Evolutionary conservation across 2,797 vertebrate genomes (phyloP).

Genomic region (Lutjanus campechanus): DNA sequence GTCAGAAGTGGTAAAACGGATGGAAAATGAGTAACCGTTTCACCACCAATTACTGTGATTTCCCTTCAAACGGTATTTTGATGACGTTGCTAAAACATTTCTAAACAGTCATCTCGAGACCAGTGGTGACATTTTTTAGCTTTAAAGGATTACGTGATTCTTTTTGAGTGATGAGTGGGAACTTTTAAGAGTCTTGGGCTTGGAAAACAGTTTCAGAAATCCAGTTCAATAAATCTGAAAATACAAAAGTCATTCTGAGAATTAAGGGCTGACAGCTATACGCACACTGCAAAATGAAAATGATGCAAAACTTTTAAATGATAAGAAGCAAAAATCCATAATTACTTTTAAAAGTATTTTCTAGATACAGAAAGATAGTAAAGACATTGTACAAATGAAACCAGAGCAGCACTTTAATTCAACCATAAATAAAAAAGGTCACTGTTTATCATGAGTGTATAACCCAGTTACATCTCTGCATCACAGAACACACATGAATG

Average conservation of each 20-base stretch:
- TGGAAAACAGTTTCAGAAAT: constrained; percentile 2
- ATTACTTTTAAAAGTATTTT: not conserved
- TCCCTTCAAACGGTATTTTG: constrained; percentile 16
- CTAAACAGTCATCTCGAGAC: not conserved
- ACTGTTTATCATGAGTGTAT: no score
- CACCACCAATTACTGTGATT: constrained; percentile 22
- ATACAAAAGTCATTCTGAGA: not conserved
- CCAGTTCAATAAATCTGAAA: not conserved
- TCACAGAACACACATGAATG: no score
- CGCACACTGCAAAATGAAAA: not conserved
- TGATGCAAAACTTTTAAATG: not conserved
- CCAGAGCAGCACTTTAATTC: not conserved
- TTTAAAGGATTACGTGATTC: not conserved
- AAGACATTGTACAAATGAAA: not conserved
- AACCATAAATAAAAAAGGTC: not conserved
- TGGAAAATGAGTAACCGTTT: constrained; percentile 29
- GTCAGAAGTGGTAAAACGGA: constrained; percentile 24
- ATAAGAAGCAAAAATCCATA: not conserved
- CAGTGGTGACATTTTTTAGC: not conserved
- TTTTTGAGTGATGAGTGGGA: not conserved
- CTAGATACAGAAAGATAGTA: not conserved
- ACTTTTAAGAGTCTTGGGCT: not conserved
- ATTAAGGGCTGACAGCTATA: not conserved
- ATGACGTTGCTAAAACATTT: constrained; percentile 13
- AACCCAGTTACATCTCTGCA: no score